Conservation (phyloP, 2,888 invertebrate genomes). For the Cheilosia variabilis region DNA sequence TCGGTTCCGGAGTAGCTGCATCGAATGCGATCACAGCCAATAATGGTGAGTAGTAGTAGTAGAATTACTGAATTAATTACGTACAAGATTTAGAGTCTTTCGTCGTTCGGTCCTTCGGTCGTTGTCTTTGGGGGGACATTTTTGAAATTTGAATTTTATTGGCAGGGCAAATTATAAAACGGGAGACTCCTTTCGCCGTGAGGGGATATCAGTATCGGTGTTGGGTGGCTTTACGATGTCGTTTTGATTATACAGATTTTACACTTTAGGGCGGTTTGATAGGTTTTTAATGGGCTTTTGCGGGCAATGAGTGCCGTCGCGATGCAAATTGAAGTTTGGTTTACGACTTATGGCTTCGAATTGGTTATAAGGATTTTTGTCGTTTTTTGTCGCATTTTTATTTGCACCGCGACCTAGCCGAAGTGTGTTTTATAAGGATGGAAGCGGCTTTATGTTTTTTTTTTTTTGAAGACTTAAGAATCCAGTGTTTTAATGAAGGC, state of each 20-base stretch:
- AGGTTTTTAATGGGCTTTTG: slow-evolving; percentile 50
- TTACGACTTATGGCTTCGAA: slow-evolving; percentile 50
- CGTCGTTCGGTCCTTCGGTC: background rate
- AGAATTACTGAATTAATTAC: slow-evolving; percentile 46
- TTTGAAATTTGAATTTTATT: slow-evolving; percentile 53
- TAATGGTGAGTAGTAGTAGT: slow-evolving; percentile 81
- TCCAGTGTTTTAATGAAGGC: background rate
- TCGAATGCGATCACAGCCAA: slow-evolving; percentile 76
- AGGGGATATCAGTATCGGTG: slow-evolving; percentile 1
- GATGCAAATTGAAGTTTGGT: slow-evolving; percentile 34
- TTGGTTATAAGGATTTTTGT: slow-evolving; percentile 17
- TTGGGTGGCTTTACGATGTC: slow-evolving; percentile 54
- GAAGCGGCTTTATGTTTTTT: background rate
- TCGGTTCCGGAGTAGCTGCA: slow-evolving; percentile 58
- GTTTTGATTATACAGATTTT: slow-evolving; percentile 51
- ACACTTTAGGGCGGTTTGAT: slow-evolving; percentile 51
- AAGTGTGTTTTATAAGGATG: slow-evolving; percentile 10
- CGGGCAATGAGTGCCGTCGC: slow-evolving; percentile 10
- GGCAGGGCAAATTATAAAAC: slow-evolving; percentile 9
- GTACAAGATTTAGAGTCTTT: slow-evolving; percentile 4
- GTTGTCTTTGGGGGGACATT: slow-evolving; percentile 6
- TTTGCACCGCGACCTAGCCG: slow-evolving; percentile 1
- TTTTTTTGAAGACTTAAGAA: too few species aligned
- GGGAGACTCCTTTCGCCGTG: slow-evolving; percentile 11
- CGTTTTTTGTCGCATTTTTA: background rate